Evolutionary conservation across 2,888 invertebrate species (phyloP), one percentile per base, ranked within the genome.

Genomic region (Coecobrya sp.): DNA sequence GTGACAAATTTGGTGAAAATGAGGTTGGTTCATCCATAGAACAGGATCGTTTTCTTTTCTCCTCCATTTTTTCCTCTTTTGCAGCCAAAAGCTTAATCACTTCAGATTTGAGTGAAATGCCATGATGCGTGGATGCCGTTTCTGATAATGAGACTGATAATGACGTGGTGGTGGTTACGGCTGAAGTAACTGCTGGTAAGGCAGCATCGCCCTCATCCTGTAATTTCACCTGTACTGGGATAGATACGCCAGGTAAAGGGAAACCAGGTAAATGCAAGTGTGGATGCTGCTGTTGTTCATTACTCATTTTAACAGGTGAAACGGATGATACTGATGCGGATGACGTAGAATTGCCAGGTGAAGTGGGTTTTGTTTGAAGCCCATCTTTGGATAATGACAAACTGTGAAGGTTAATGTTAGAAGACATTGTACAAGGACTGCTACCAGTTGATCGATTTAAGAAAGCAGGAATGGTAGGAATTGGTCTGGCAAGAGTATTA

Each of bases 161-260:
- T 11, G 81, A 19, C 0, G 81, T 65, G 25, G 86, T 22, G 2
- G 81, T 65, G 22, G 86, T 19, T 11, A 79, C 49, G 22, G 65
- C 10, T 79, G 79, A 59, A 25, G 82, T 79, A 22, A 55, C 76
- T 65, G 91, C 55, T n/a, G 70, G 76, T 42, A 70, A 68, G 16
- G n/a, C 87, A 0, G 25, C 52, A 25, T 89, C 89, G 19, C 45
- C 42, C 5, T 93, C 93, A 86, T 87, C 79, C 65, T 93, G 92
- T n/a, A 93, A 79, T 90, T 94, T 91, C 27, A 94, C 94, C 89
- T 93, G 92, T 11, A 94, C 89, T 16, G 94, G 94, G 1, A 94
- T 93, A 22, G 93, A 93, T 7, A 94, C 93, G 49, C 94, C 94
- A 52, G 94, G 94, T 59, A 93, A 91, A 30, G 93, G 93, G 25